phyloP scores from a whole-genome alignment of 2,113 vertebrate species.

The Callaeas wilsoni region DNA sequence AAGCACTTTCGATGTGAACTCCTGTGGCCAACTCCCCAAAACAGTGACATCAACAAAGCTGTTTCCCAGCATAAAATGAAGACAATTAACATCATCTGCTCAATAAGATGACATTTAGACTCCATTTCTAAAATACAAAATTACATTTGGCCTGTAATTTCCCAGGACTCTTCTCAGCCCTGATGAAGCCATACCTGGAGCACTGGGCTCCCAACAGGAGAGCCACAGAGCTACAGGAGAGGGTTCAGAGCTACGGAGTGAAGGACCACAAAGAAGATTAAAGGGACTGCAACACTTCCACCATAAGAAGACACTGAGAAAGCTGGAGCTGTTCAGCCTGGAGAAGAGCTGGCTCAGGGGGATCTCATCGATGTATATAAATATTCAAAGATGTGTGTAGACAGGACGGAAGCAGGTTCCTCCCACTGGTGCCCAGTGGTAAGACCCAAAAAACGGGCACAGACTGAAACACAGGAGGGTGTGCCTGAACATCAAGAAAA shows the following conservation, averaged over 20 bases:
- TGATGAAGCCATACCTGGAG: neutral
- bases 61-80: neutral
- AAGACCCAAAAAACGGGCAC: rapidly evolving
- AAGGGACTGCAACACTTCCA: neutral
- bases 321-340: neutral
- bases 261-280: neutral
- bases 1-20: neutral
- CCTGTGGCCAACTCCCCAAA: neutral
- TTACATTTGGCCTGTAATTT: neutral
- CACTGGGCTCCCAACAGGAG: neutral
- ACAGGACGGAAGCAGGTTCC: neutral
- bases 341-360: neutral
- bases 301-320: neutral
- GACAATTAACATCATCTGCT: neutral
- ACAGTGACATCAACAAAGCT: neutral
- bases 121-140: neutral
- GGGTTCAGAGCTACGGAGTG: neutral
- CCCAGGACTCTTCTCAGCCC: neutral
- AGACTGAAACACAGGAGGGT: neutral
- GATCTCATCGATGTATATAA: neutral
- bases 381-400: neutral
- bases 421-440: neutral
- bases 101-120: neutral
- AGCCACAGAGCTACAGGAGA: neutral
- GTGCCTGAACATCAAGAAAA: neutral